Conservation (phyloP, 2,888 invertebrate genomes). For the Leptinotarsa tumamoca region DNA sequence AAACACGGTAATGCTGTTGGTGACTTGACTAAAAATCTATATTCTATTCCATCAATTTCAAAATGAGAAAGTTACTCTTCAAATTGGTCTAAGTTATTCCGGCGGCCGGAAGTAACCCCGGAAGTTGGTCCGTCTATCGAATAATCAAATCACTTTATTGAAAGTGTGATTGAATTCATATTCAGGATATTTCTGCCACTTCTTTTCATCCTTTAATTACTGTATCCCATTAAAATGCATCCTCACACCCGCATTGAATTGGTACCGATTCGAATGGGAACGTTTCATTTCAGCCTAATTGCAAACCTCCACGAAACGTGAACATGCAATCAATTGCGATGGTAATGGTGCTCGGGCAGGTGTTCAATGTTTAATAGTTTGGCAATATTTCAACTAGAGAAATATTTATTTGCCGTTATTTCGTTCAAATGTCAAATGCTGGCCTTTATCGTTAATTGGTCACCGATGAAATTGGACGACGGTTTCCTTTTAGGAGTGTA, state of each 20-base stretch:
- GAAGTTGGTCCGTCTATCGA: no score
- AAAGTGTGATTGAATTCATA: no score
- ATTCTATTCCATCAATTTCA: no score
- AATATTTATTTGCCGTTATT: neutral
- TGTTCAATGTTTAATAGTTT: neutral
- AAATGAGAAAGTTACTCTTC: no score
- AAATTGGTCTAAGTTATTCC: no score
- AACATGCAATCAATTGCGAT: constrained; percentile 11
- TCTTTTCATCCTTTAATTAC: neutral
- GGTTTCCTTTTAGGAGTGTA: neutral
- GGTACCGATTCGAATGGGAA: neutral
- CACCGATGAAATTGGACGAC: neutral
- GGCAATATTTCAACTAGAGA: neutral
- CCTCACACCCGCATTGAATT: neutral
- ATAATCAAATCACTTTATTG: no score
- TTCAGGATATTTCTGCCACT: neutral
- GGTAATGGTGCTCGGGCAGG: constrained; percentile 2
- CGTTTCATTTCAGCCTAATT: neutral
- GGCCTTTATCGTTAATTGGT: neutral
- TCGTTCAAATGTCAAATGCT: constrained; percentile 4
- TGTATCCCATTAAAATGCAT: neutral
- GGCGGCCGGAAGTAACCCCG: no score
- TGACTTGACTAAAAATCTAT: no score
- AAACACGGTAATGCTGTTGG: no score
- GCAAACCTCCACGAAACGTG: constrained; percentile 1